Evolutionary conservation across 2,113 vertebrate genomes (phyloP).

Genomic region (Poeciliopsis prolifica): DNA sequence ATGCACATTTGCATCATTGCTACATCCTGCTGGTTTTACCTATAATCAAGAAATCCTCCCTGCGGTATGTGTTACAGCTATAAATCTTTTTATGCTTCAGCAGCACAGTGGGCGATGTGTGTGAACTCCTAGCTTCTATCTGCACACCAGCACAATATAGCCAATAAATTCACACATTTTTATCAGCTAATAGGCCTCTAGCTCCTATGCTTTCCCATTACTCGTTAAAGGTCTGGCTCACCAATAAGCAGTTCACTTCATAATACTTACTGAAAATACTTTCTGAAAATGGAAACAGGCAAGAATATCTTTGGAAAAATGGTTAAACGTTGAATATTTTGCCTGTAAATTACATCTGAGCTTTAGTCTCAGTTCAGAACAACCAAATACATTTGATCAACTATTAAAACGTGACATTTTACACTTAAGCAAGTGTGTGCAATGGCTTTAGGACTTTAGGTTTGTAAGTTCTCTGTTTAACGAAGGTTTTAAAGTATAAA

Average conservation of each 20-base stretch:
- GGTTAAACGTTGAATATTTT: not conserved
- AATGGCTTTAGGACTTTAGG: slow-evolving; percentile 50
- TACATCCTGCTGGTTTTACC: slow-evolving; percentile 51
- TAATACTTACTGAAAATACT: not conserved
- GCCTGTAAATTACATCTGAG: not conserved
- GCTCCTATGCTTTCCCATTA: slow-evolving; percentile 16
- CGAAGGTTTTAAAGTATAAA: slow-evolving; percentile 37
- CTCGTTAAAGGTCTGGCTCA: slow-evolving; percentile 12
- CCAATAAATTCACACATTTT: slow-evolving; percentile 14
- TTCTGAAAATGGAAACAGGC: slow-evolving; percentile 9
- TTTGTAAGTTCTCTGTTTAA: slow-evolving; percentile 52
- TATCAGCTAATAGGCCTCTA: slow-evolving; percentile 39
- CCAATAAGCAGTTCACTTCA: not conserved
- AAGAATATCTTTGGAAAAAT: not conserved
- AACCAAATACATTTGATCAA: slow-evolving; percentile 53
- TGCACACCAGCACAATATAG: slow-evolving; percentile 20
- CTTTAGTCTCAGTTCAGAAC: not conserved
- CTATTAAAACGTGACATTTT: slow-evolving; percentile 65
- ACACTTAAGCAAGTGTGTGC: slow-evolving; percentile 23
- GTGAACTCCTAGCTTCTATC: slow-evolving; percentile 19
- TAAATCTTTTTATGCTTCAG: slow-evolving; percentile 23
- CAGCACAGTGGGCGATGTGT: slow-evolving; percentile 46
- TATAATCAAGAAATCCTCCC: slow-evolving; percentile 45
- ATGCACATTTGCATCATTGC: slow-evolving; percentile 19
- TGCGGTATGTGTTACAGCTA: slow-evolving; percentile 4